Conservation (phyloP, 2,113 vertebrate species). For the Diadophis punctatus region DNA sequence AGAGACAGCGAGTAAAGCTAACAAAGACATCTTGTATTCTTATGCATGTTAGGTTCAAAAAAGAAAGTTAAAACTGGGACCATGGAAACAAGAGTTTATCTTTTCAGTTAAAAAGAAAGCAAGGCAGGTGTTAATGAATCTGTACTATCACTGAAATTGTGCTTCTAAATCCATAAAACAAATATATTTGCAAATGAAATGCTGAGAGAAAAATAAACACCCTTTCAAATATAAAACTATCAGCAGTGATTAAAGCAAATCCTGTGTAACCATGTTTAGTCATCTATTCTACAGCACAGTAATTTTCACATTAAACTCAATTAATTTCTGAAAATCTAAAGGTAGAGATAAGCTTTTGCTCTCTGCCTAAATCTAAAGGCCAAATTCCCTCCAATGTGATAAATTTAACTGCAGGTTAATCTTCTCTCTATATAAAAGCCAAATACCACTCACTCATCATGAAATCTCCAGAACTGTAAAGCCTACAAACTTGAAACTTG, state of each 20-base stretch:
- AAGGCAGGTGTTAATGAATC: constrained; percentile 11
- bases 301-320: constrained; percentile 32
- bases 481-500: no score
- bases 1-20: not conserved
- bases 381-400: not conserved
- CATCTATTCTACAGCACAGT: constrained; percentile 47
- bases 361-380: constrained; percentile 15
- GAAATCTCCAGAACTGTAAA: no score
- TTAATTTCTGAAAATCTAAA: constrained; percentile 43
- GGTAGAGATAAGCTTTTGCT: constrained; percentile 15
- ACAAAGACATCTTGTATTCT: not conserved
- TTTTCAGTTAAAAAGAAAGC: not conserved
- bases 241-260: constrained; percentile 13
- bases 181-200: constrained; percentile 41
- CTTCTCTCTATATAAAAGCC: no score
- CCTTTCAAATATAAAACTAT: constrained; percentile 23
- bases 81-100: not conserved
- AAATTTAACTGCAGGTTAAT: not conserved
- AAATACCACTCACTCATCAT: no score
- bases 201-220: constrained; percentile 33
- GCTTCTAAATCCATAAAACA: constrained; percentile 28
- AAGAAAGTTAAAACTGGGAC: constrained; percentile 13
- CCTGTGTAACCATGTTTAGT: constrained; percentile 7
- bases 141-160: constrained; percentile 32
- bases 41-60: not conserved